These are phyloP conservation scores for Polydrusus tereticollis DNA, from an alignment of 2,888 invertebrate genomes.

Conservation along the genomic window DNA sequence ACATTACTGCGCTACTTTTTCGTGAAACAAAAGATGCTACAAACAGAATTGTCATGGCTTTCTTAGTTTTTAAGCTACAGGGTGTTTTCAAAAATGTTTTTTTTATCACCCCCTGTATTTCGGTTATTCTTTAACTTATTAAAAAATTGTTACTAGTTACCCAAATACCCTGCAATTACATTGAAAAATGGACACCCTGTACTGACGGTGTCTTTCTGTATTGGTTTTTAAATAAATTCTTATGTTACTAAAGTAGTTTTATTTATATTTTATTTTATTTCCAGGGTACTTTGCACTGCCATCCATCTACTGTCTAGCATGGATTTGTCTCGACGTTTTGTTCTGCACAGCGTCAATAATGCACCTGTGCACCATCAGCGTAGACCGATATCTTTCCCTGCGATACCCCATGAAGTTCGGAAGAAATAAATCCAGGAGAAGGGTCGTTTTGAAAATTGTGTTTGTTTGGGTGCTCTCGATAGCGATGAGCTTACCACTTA, in stretches of 20 bases:
- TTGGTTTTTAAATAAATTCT: neutral
- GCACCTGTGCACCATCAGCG: slow-evolving; percentile 96
- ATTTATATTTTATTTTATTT: slow-evolving; percentile 62
- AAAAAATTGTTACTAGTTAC: too few relatives aligned
- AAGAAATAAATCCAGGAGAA: slow-evolving; percentile 86
- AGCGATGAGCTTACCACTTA: slow-evolving; percentile 91
- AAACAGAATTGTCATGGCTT: too few relatives aligned
- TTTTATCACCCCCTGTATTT: too few relatives aligned
- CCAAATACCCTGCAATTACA: too few relatives aligned
- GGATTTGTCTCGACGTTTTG: slow-evolving; percentile 95
- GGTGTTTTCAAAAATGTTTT: too few relatives aligned
- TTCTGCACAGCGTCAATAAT: slow-evolving; percentile 98
- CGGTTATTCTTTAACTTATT: too few relatives aligned
- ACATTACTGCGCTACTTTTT: too few relatives aligned
- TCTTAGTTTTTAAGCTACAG: too few relatives aligned
- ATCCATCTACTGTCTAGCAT: slow-evolving; percentile 89
- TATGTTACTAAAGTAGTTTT: neutral
- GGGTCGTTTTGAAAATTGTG: slow-evolving; percentile 90
- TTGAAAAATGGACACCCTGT: too few relatives aligned
- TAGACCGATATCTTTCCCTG: slow-evolving; percentile 93
- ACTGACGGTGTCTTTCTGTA: too few relatives aligned
- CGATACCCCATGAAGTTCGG: slow-evolving; percentile 95
- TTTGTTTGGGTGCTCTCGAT: slow-evolving; percentile 95
- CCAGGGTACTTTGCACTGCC: slow-evolving; percentile 87
- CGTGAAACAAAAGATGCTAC: too few relatives aligned